These are phyloP conservation scores for Umimayanthus chanpuru DNA, from an alignment of 92 coral and sea anemone genomes.

Conservation along the genomic window DNA sequence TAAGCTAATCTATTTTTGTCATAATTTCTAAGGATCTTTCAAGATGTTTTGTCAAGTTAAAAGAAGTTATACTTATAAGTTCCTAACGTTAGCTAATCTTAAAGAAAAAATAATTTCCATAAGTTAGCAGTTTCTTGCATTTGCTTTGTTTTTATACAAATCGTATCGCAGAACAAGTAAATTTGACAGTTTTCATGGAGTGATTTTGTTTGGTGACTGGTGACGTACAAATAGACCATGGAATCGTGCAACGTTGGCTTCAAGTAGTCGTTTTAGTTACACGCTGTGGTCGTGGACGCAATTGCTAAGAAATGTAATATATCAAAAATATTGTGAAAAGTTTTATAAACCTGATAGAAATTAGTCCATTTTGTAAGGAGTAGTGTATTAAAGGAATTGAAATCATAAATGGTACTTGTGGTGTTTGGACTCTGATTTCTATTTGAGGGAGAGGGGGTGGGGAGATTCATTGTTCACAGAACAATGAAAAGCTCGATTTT, in stretches of 20 bases:
- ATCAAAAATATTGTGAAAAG: slow-evolving; percentile 41
- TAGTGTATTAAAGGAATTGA: slow-evolving; percentile 29
- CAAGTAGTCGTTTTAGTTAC: not conserved
- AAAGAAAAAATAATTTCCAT: not conserved
- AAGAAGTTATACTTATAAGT: not conserved
- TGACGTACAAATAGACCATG: not conserved
- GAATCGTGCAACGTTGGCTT: not conserved
- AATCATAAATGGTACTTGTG: not conserved
- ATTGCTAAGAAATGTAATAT: slow-evolving; percentile 32
- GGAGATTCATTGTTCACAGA: too few species aligned
- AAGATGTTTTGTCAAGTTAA: not conserved
- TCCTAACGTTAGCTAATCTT: not conserved
- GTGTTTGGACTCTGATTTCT: not conserved
- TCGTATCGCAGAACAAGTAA: not conserved
- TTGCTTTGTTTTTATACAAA: not conserved
- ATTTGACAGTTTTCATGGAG: not conserved
- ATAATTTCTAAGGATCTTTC: not conserved
- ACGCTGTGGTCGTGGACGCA: not conserved
- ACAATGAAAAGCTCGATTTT: too few species aligned
- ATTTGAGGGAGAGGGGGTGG: too few species aligned
- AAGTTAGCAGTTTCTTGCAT: not conserved
- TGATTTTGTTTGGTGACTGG: not conserved
- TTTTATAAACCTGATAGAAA: slow-evolving; percentile 30
- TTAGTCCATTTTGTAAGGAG: slow-evolving; percentile 37
- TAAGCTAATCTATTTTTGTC: not conserved